Evolutionary conservation across 2,888 invertebrate species (phyloP).

Genomic region (Odontocolon sp.): DNA sequence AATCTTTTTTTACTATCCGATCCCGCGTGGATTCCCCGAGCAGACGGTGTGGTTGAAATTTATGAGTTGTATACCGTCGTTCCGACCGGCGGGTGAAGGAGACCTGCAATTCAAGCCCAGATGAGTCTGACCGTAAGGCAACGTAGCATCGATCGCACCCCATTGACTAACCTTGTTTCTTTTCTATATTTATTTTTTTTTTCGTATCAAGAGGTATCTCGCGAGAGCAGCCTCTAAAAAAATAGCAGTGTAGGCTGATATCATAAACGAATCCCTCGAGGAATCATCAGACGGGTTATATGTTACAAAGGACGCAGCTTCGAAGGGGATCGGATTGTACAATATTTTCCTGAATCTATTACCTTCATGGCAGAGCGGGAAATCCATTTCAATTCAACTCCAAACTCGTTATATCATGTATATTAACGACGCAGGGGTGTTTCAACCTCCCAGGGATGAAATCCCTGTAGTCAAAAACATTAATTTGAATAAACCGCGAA

Average conservation of each 20-base stretch:
- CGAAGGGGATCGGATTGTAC: no score
- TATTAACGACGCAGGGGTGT: neutral
- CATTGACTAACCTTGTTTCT: conserved; percentile 27
- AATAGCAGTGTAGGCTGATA: neutral
- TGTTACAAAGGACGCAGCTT: no score
- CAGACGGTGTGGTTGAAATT: conserved; percentile 18
- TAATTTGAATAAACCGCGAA: conserved; percentile 5
- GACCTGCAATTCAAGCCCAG: conserved; percentile 27
- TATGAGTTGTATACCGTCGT: conserved; percentile 43
- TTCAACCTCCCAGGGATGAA: neutral
- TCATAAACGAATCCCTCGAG: neutral
- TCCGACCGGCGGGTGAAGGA: conserved; percentile 42
- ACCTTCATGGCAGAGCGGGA: neutral
- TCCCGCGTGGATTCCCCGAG: conserved; percentile 40
- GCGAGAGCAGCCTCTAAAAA: no score
- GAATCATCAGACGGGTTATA: neutral
- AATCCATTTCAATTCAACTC: neutral
- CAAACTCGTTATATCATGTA: neutral
- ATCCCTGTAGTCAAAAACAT: neutral
- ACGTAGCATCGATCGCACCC: conserved; percentile 17
- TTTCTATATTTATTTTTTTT: neutral
- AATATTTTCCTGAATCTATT: no score
- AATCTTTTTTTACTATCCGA: conserved; percentile 36
- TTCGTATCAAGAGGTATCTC: no score
- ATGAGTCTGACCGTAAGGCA: conserved; percentile 32